Conservation (phyloP, 2,797 vertebrate species). For the Neopelma chrysocephalum region DNA sequence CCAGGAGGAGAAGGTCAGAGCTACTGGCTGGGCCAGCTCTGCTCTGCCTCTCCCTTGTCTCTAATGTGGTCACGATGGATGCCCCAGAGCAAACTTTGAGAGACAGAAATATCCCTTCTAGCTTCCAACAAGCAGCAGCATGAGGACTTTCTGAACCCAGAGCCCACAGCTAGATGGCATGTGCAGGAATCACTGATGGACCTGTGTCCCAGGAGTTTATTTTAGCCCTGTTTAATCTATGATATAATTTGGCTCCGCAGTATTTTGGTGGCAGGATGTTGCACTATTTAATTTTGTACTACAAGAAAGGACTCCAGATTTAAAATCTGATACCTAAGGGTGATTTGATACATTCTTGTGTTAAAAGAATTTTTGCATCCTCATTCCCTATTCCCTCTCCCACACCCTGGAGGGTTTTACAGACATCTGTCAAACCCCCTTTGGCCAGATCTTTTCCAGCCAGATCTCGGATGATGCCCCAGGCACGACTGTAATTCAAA, state of each 20-base stretch:
- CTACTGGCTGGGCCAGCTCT: not conserved
- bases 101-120: not conserved
- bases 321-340: not conserved
- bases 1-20: not conserved
- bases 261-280: not conserved
- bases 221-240: not conserved
- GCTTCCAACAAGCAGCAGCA: not conserved
- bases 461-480: slow-evolving; percentile 16
- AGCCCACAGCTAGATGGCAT: rapidly evolving
- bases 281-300: not conserved
- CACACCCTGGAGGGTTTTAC: not conserved
- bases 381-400: not conserved
- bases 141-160: not conserved
- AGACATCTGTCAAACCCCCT: slow-evolving; percentile 24
- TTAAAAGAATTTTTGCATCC: not conserved
- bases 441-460: slow-evolving; percentile 4
- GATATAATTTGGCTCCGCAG: rapidly evolving
- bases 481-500: not conserved
- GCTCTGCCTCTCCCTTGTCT: rapidly evolving
- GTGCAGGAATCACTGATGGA: not conserved
- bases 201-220: not conserved
- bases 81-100: not conserved
- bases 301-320: rapidly evolving
- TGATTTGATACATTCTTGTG: not conserved
- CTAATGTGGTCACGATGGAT: rapidly evolving